A percentile compares a stretch with the other conserved stretches of the same genome.
Evolutionary conservation across 2,888 invertebrate genomes (phyloP).

Genomic region (Drosophila diplacantha): DNA sequence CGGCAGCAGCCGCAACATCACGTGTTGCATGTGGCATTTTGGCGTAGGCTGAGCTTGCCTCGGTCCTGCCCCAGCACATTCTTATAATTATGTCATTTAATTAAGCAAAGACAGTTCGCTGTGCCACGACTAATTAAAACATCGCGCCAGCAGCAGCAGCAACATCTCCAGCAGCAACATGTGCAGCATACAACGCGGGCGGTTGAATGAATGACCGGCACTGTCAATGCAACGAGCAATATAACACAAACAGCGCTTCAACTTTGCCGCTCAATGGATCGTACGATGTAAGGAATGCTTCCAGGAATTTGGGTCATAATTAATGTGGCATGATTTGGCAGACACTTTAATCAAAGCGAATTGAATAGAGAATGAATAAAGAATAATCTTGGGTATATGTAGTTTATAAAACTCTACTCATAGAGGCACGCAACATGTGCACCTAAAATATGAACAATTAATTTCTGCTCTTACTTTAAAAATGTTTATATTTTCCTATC

Average conservation of each 20-base stretch:
- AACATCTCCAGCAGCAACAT: constrained; percentile 37
- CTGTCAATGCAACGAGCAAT: constrained; percentile 72
- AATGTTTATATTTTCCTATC: not conserved
- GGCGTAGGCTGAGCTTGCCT: constrained; percentile 61
- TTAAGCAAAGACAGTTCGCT: constrained; percentile 74
- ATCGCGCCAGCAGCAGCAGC: constrained; percentile 65
- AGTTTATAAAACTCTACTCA: not conserved
- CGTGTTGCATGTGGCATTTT: constrained; percentile 71
- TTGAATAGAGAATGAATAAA: constrained; percentile 17
- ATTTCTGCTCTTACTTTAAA: not conserved
- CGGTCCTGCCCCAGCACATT: constrained; percentile 66
- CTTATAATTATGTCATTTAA: constrained; percentile 78
- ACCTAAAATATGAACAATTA: not conserved
- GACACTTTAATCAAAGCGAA: constrained; percentile 35
- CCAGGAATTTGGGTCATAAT: constrained; percentile 78
- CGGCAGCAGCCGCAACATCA: constrained; percentile 55
- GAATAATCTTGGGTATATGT: no score
- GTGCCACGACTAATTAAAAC: constrained; percentile 76
- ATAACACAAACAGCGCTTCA: constrained; percentile 58
- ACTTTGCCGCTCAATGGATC: constrained; percentile 67
- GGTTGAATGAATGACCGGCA: constrained; percentile 74
- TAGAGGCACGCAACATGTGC: not conserved
- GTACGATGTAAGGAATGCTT: constrained; percentile 71
- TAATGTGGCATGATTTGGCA: constrained; percentile 77
- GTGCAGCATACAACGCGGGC: constrained; percentile 58